Evolutionary conservation across 2,888 invertebrate genomes (phyloP).

Genomic region (Drepanosiphum platanoidis): DNA sequence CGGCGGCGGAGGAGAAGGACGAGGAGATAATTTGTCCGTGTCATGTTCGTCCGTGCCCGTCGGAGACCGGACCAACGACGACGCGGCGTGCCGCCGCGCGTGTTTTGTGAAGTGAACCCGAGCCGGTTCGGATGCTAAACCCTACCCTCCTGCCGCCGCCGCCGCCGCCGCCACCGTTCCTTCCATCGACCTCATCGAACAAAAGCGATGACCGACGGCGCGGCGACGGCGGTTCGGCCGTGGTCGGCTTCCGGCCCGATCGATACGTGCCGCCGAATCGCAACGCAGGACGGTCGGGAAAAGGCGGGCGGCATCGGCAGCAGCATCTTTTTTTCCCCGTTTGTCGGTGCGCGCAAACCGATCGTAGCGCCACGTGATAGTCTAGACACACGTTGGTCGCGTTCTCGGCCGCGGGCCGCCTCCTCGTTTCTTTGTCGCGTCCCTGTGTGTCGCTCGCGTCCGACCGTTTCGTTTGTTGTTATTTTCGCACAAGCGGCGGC

Average conservation of each 20-base stretch:
- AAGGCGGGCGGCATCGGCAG: constrained; percentile 1
- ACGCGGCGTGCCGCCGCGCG: constrained; percentile 17
- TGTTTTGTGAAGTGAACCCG: constrained; percentile 26
- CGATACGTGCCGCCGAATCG: constrained; percentile 23
- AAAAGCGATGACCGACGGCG: constrained; percentile 47
- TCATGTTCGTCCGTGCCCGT: constrained; percentile 57
- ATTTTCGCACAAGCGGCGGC: too few species aligned
- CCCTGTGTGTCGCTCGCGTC: background rate
- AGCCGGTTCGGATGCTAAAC: constrained; percentile 51
- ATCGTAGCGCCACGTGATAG: constrained; percentile 43
- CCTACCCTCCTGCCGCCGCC: background rate
- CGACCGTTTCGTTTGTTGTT: background rate
- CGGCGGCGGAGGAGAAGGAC: background rate
- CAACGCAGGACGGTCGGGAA: background rate
- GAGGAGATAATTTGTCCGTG: constrained; percentile 56
- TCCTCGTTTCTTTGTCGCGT: too few species aligned
- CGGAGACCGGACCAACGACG: constrained; percentile 30
- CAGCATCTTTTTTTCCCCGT: constrained; percentile 21
- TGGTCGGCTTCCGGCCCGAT: constrained; percentile 49
- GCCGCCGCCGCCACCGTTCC: constrained; percentile 5
- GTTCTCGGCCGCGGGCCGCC: background rate
- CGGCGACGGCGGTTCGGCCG: constrained; percentile 40
- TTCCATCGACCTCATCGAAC: constrained; percentile 40
- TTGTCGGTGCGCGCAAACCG: background rate
- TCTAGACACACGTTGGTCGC: constrained; percentile 36